Evolutionary conservation across 2,113 vertebrate genomes (phyloP).

Genomic region (Vulpes vulpes): DNA sequence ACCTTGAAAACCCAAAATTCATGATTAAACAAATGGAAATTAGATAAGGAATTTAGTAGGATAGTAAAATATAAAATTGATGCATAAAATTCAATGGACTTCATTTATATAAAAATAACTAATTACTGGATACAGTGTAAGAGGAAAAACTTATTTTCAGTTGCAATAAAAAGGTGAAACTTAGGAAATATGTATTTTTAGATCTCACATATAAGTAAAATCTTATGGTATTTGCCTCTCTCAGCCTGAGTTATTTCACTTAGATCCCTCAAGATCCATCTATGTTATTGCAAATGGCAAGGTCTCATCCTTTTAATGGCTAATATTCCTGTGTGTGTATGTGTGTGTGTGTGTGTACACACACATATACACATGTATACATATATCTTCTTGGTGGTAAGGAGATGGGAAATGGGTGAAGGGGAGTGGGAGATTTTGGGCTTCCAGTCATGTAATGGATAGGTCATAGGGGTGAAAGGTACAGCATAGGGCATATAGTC

Average conservation of each 20-base stretch:
- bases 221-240: neutral
- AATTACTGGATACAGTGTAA: neutral
- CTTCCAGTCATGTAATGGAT: neutral
- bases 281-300: neutral
- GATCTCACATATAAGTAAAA: neutral
- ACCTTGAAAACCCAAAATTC: neutral
- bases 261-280: neutral
- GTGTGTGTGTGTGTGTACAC: neutral
- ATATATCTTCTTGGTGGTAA: neutral
- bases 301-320: neutral
- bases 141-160: neutral
- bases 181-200: neutral
- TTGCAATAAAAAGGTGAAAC: neutral
- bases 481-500: neutral
- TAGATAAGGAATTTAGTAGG: neutral
- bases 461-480: neutral
- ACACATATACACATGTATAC: neutral
- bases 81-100: neutral
- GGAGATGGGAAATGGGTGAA: neutral
- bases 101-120: neutral
- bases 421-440: neutral
- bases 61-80: neutral
- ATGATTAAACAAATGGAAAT: neutral
- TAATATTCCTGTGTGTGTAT: neutral
- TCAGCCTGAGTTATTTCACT: neutral